phyloP scores from a whole-genome alignment of 2,888 invertebrate genomes.

The Tachina fera region DNA sequence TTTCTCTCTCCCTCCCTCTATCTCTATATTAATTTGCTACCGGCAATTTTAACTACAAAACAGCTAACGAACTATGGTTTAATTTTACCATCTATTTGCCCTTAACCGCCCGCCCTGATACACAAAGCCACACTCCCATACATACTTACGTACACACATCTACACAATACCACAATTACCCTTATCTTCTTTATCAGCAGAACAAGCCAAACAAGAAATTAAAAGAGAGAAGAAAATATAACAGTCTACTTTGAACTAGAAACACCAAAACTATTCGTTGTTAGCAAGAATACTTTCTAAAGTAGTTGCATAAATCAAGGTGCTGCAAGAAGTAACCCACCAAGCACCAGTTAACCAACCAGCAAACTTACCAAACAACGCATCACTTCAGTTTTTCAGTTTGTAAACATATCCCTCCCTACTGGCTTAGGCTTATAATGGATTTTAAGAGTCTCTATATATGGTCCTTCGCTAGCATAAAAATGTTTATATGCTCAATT shows the following conservation, averaged over 20 bases:
- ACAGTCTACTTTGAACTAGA: constrained; percentile 29
- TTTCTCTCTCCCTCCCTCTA: not conserved
- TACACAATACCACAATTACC: constrained; percentile 40
- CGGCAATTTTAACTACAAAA: constrained; percentile 12
- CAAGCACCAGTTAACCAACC: not conserved
- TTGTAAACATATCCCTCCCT: not conserved
- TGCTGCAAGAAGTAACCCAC: not conserved
- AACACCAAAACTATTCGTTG: constrained; percentile 30
- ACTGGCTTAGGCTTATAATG: constrained; percentile 42
- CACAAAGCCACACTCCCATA: not conserved
- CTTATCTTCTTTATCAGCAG: constrained; percentile 47
- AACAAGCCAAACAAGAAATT: constrained; percentile 9
- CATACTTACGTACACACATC: not conserved
- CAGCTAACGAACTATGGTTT: constrained; percentile 3
- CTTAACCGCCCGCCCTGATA: constrained; percentile 14
- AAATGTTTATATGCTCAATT: constrained; percentile 28
- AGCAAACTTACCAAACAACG: not conserved
- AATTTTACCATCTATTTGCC: not conserved
- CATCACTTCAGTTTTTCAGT: constrained; percentile 2
- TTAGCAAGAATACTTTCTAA: constrained; percentile 13
- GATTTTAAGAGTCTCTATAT: constrained; percentile 23
- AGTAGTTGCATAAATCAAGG: constrained; percentile 44
- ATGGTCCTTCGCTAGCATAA: not conserved
- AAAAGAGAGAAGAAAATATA: not conserved
- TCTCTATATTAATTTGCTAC: not conserved